Evolutionary conservation across 1,140 invertebrate genomes (phyloP).

Genomic region (Polyergus mexicanus): DNA sequence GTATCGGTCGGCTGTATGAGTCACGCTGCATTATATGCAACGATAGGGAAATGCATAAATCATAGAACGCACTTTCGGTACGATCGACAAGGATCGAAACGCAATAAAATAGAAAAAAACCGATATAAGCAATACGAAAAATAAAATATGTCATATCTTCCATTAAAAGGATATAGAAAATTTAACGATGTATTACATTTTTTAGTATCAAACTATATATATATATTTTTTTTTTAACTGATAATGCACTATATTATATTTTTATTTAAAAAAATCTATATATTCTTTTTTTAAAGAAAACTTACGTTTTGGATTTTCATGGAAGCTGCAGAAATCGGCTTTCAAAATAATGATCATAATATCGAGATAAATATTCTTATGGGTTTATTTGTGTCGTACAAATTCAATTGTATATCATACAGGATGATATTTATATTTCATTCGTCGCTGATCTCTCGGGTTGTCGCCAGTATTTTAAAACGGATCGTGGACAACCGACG

Average conservation of each 20-base stretch:
- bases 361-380: constrained; percentile 22
- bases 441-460: not conserved
- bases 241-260: not conserved
- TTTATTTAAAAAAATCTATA: not conserved
- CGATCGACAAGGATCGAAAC: constrained; percentile 34
- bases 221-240: not conserved
- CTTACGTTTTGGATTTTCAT: not conserved
- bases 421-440: constrained; percentile 39
- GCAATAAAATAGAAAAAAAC: constrained; percentile 13
- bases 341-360: not conserved
- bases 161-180: not conserved
- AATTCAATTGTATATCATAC: constrained; percentile 32
- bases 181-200: not conserved
- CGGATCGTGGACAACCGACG: constrained; percentile 8
- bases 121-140: not conserved
- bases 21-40: constrained; percentile 30
- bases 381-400: constrained; percentile 15
- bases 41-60: constrained; percentile 46
- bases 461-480: not conserved
- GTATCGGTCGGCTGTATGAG: not conserved
- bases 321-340: not conserved
- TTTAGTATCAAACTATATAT: not conserved
- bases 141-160: not conserved
- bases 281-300: constrained; percentile 8
- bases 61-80: constrained; percentile 1